These are phyloP conservation scores for Aphrophora alni DNA, from an alignment of 2,888 invertebrate species.

Conservation along the genomic window DNA sequence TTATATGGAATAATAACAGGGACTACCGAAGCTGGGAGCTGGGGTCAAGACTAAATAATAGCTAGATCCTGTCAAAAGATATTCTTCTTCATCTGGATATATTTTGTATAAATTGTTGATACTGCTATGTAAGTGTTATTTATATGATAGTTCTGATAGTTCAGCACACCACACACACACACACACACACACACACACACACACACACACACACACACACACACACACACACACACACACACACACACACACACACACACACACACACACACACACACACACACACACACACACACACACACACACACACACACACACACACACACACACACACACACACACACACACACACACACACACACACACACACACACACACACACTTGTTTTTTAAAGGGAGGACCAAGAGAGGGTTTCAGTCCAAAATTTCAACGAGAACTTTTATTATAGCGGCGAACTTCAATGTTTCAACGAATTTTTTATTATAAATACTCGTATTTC, in stretches of 20 bases:
- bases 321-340: not conserved
- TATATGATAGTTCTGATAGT: too few species aligned
- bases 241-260: not conserved
- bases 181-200: not conserved
- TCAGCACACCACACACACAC: too few species aligned
- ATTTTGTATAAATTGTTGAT: not conserved
- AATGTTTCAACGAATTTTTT: too few species aligned
- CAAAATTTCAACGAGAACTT: too few species aligned
- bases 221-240: not conserved
- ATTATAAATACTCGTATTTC: too few species aligned
- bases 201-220: not conserved
- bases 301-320: not conserved
- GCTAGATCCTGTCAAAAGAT: not conserved
- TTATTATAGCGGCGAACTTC: too few species aligned
- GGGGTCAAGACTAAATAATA: not conserved
- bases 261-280: not conserved
- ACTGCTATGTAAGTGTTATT: not conserved
- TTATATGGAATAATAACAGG: constrained; percentile 3
- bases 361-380: not conserved
- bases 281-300: not conserved
- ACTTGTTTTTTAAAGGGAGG: too few species aligned
- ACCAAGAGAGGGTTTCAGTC: too few species aligned
- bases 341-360: not conserved
- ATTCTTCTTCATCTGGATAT: not conserved
- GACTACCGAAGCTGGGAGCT: not conserved